phyloP scores from a whole-genome alignment of 2,888 invertebrate species.

The Zaprionus lineosus region DNA sequence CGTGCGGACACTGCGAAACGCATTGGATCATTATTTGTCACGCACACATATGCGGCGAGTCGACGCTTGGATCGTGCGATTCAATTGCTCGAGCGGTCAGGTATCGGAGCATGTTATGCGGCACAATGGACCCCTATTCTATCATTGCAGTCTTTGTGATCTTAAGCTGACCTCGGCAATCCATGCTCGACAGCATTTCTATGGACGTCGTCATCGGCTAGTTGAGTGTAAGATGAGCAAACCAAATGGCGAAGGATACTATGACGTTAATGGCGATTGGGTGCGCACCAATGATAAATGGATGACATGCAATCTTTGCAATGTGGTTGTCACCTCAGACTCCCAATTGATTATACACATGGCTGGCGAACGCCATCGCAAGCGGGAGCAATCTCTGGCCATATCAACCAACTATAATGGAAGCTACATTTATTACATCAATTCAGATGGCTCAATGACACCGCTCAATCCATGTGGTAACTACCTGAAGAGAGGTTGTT shows the following conservation, averaged over 20 bases:
- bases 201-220: constrained; percentile 59
- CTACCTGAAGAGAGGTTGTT: constrained; percentile 6
- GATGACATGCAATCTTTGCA: constrained; percentile 59
- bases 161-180: constrained; percentile 57
- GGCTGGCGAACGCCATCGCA: constrained; percentile 60
- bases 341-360: constrained; percentile 61
- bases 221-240: constrained; percentile 44
- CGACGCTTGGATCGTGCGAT: constrained; percentile 49
- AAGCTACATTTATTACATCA: constrained; percentile 48
- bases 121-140: constrained; percentile 29
- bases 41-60: constrained; percentile 52
- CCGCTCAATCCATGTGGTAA: constrained; percentile 50
- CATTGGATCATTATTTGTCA: constrained; percentile 62
- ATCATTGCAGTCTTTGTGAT: constrained; percentile 64
- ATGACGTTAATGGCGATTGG: constrained; percentile 51
- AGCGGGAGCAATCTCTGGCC: constrained; percentile 21
- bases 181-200: constrained; percentile 64
- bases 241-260: constrained; percentile 53
- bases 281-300: constrained; percentile 61
- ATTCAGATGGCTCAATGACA: constrained; percentile 38
- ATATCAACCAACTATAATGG: constrained; percentile 25
- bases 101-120: constrained; percentile 34
- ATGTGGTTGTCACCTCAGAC: constrained; percentile 65
- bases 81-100: constrained; percentile 20
- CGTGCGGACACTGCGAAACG: constrained; percentile 53